Base-by-base conservation (phyloP, 2,113 vertebrate genomes). In the Oncorhynchus gorbuscha region DNA sequence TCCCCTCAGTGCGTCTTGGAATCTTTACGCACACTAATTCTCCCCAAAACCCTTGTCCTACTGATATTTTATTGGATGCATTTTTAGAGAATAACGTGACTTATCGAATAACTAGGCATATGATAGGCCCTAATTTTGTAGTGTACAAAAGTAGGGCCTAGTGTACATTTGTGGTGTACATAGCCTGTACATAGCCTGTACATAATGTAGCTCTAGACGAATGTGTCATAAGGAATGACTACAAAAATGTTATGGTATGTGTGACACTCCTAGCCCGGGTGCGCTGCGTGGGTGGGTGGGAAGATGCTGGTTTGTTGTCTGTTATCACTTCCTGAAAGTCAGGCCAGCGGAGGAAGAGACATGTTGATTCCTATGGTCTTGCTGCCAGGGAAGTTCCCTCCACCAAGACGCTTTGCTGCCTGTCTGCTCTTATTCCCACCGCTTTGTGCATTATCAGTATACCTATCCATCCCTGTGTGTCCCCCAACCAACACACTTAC, bases 311-410 rank as follows among this genome's bases (percentile, higher is more conserved):
- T 92, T 90, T 91, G 92, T 92, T 92, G 92, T 92, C 91, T 92
- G 91, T 93, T 94, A 94, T 94, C 93, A 87, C 84, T 71, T 89
- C 76, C 87, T 77, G 92, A 93, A 93, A 92, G 93, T 77, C 45
- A 90, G 74, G 87, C 83, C 90, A 81, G 91, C 80, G 39, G 9
- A 45, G 9, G 39, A 45, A 45, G 39, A 45, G 9, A 45, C 39
- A 45, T 45, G 39, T 45, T 11, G 39, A 9, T 45, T 9, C 39
- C 39, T 45, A 45, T 45, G 39, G 9, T 45, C 39, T 45, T 45
- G 2, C 39, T 45, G 9, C 39, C 8, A 45, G 8, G 8, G 8
- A 45, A 11, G 39, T 45, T 45, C 73, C 55, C 77, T 51, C 39
- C 39, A 9, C 55, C 67, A 65, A 76, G 71, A 73, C 72, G 32